phyloP scores from a whole-genome alignment of 2,797 vertebrate genomes.

The Tiaroga cobitis region DNA sequence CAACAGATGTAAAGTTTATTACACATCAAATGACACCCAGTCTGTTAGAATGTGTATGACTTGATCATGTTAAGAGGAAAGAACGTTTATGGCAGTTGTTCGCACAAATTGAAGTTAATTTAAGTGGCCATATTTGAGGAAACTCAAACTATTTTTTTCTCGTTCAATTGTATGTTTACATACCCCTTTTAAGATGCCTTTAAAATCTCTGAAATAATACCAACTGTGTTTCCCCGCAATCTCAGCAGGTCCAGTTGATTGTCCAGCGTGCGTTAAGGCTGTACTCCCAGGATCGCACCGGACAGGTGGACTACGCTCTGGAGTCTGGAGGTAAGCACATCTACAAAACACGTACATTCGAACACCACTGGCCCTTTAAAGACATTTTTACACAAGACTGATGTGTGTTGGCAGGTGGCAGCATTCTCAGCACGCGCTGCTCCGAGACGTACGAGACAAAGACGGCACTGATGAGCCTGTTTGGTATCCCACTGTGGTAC shows the following conservation, averaged over 20 bases:
- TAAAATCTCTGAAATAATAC: neutral
- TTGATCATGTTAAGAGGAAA: neutral
- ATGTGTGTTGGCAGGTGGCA: slow-evolving; percentile 82
- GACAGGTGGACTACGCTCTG: slow-evolving; percentile 92
- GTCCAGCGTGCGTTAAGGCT: slow-evolving; percentile 90
- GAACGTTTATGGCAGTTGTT: neutral
- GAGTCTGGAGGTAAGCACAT: slow-evolving; percentile 89
- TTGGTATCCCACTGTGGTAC: slow-evolving; percentile 94
- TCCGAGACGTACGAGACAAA: slow-evolving; percentile 95
- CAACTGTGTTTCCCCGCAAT: neutral
- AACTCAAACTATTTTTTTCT: rapidly evolving
- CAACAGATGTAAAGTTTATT: neutral
- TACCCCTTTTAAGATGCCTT: too few species aligned
- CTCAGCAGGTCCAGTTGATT: slow-evolving; percentile 87
- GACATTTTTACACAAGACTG: neutral
- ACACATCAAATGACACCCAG: neutral
- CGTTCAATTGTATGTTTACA: neutral
- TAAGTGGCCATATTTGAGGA: neutral
- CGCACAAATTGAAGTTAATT: neutral
- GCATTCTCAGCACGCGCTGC: slow-evolving; percentile 93
- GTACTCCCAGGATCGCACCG: slow-evolving; percentile 91
- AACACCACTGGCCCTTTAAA: neutral
- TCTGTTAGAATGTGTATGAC: neutral
- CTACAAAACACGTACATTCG: neutral
- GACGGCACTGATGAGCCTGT: slow-evolving; percentile 92